Base-by-base conservation (phyloP, 1,140 invertebrate genomes). In the Dinothrombium tinctorium region DNA sequence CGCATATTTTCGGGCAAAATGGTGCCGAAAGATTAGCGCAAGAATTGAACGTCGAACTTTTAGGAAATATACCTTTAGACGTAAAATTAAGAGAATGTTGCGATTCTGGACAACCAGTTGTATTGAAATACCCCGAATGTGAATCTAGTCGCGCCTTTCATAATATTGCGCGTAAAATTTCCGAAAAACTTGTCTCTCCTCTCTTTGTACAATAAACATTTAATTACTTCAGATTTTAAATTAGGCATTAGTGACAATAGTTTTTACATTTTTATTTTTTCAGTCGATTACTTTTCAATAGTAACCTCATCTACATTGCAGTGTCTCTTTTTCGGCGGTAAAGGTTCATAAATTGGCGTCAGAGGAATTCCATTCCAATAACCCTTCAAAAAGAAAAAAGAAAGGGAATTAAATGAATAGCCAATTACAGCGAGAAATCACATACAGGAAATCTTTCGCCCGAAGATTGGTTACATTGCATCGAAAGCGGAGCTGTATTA, bases 391-490 rank as follows among this genome's bases (percentile, higher is more conserved):
- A 5, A 23, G 5, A 19, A 22, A 37, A 35, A 14, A 6, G 14
- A 35, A 12, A 35, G 4, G 12, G 5, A 6, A 35, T 35, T 14
- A 35, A 35, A 12, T 5, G 29, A 29, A 2, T n/a, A 15, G 2
- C 12, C 2, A 29, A 29, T 29, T 29, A 4, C 12, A 29, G 12
- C 4, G 4, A 4, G 2, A 29, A 29, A 29, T 29, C 15, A 49
- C 50, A 51, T 51, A 62, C 76, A 9, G 74, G 78, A 57, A 89
- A 83, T 50, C 83, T 63, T 37, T 67, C 66, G 11, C 86, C 86
- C 50, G 76, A 72, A 3, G 81, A 89, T 53, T 72, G 70, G 59
- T 94, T 94, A 56, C 89, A 95, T 54, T 92, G 84, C 80, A 92
- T 87, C 36, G 82, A 83, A 33, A 95, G 66, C 17, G 83, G 76